Conservation (phyloP, 2,113 vertebrate genomes). For the Cyphomyrus plagiostoma region DNA sequence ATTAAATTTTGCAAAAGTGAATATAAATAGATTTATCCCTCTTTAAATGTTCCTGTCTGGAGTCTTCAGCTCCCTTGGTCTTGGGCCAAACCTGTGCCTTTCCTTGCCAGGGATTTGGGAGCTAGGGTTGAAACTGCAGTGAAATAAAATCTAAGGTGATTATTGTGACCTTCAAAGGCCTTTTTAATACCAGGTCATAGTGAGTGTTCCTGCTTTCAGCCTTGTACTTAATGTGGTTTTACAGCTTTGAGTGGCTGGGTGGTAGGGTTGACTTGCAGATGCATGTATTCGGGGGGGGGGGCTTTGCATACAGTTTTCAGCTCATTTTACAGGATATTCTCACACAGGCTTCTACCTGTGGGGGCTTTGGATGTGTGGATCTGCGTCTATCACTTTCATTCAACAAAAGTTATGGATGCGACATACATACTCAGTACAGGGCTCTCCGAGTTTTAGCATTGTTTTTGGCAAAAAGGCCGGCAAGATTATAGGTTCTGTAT, state of each 20-base stretch:
- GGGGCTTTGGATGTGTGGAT: background rate
- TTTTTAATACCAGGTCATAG: background rate
- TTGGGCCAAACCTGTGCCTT: background rate
- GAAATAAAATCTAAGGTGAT: background rate
- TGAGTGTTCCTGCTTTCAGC: background rate
- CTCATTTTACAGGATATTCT: background rate
- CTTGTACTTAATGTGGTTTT: background rate
- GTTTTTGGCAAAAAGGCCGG: constrained; percentile 44
- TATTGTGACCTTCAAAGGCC: background rate
- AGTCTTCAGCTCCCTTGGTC: background rate
- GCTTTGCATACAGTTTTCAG: background rate
- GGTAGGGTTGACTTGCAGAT: background rate
- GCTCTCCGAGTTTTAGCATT: constrained; percentile 22
- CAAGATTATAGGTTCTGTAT: constrained; percentile 45
- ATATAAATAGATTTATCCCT: constrained; percentile 10
- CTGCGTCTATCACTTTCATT: background rate
- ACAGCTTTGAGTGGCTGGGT: background rate
- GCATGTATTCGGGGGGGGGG: background rate
- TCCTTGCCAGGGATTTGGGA: background rate
- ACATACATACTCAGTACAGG: background rate
- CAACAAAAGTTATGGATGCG: background rate
- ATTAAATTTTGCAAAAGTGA: background rate
- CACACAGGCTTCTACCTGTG: background rate
- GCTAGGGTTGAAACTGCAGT: background rate
- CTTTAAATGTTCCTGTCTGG: constrained; percentile 1